Conservation (phyloP, 23 tunicate genomes). For the Phallusia fumigata region DNA sequence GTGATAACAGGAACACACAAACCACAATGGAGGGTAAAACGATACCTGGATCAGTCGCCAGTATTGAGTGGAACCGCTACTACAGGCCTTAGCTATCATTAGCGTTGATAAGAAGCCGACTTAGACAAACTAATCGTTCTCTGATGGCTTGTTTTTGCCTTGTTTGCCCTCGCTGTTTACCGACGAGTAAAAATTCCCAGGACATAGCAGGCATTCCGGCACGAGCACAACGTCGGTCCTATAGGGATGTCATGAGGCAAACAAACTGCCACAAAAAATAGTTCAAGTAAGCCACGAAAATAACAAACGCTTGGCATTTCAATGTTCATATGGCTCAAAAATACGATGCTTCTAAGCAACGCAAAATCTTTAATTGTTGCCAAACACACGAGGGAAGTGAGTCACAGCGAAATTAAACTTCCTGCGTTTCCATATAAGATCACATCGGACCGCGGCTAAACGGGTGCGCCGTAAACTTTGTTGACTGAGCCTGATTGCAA, state of each 20-base stretch:
- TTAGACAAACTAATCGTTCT: background rate
- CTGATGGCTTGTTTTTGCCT: background rate
- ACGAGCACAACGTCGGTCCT: background rate
- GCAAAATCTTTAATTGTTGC: too few species aligned
- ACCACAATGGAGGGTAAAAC: too few species aligned
- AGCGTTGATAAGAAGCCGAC: too few species aligned
- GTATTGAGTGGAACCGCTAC: too few species aligned
- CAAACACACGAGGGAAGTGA: conserved; percentile 1
- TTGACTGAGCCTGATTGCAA: too few species aligned
- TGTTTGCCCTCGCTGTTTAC: conserved; percentile 8
- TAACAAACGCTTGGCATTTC: too few species aligned
- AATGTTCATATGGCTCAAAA: too few species aligned
- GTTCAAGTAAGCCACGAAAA: background rate
- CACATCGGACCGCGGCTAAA: background rate
- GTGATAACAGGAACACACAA: too few species aligned
- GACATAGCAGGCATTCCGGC: background rate
- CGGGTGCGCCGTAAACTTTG: too few species aligned
- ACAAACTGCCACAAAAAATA: background rate
- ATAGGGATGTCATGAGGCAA: background rate
- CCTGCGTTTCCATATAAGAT: background rate
- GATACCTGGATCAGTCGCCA: too few species aligned
- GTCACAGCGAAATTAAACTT: background rate
- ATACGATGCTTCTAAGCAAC: too few species aligned
- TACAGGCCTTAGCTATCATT: too few species aligned
- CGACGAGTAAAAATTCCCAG: background rate